phyloP scores from a whole-genome alignment of 1,140 invertebrate genomes.

The Sinonovacula constricta region DNA sequence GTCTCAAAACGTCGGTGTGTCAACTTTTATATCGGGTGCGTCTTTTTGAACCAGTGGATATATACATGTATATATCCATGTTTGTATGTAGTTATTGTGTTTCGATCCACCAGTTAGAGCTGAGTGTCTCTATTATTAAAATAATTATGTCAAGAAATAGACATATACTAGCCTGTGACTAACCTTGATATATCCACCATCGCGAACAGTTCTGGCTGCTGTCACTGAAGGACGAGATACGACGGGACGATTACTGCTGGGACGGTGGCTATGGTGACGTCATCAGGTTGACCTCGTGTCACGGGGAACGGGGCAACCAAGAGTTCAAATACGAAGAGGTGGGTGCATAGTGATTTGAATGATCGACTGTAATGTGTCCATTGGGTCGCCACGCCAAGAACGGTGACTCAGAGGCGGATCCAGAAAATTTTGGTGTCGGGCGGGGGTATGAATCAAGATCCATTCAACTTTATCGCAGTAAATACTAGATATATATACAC shows the following conservation, averaged over 20 bases:
- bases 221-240: constrained; percentile 21
- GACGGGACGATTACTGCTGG: constrained; percentile 38
- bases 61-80: not conserved
- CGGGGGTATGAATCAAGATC: not conserved
- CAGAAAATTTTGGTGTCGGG: not conserved
- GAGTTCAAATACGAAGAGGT: constrained; percentile 37
- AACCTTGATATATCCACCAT: not conserved
- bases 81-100: not conserved
- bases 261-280: constrained; percentile 1
- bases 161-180: not conserved
- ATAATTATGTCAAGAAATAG: not conserved
- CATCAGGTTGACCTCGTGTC: constrained; percentile 29
- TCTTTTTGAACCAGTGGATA: not conserved
- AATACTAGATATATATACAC: not conserved
- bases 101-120: not conserved
- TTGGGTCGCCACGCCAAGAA: not conserved
- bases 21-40: too few relatives aligned
- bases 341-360: not conserved
- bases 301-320: constrained; percentile 27
- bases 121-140: not conserved
- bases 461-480: not conserved
- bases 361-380: not conserved
- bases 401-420: not conserved
- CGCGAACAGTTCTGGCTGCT: constrained; percentile 43
- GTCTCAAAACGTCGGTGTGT: too few relatives aligned